phyloP scores from a whole-genome alignment of 2,113 vertebrate genomes.

The Brachyhypopomus gauderio region DNA sequence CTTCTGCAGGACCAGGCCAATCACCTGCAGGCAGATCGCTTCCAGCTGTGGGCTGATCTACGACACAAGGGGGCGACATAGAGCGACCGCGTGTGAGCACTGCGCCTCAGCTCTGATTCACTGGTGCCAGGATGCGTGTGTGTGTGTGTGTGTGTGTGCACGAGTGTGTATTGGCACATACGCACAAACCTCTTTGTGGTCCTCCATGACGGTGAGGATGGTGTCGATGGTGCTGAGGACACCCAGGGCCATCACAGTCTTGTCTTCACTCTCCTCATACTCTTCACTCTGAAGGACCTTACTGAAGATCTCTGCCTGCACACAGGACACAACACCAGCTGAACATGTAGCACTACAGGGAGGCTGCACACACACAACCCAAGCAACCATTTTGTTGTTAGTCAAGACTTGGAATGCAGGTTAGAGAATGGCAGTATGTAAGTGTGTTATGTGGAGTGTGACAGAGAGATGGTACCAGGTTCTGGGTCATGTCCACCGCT shows the following conservation, averaged over 20 bases:
- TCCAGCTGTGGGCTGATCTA: conserved; percentile 96
- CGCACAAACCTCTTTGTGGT: conserved; percentile 87
- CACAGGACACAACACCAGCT: conserved; percentile 57
- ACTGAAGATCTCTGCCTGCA: conserved; percentile 93
- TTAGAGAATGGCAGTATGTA: background rate
- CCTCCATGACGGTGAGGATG: conserved; percentile 93
- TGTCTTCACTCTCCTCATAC: conserved; percentile 94
- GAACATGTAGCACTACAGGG: background rate
- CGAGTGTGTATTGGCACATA: background rate
- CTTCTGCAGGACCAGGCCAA: conserved; percentile 94
- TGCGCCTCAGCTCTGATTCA: too few species aligned
- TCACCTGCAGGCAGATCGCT: conserved; percentile 93
- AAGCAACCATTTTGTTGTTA: too few species aligned
- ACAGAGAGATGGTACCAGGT: conserved; percentile 78
- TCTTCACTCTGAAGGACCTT: conserved; percentile 95
- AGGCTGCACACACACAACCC: background rate
- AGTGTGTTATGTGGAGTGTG: too few species aligned
- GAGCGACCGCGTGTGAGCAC: background rate
- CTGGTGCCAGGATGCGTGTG: too few species aligned
- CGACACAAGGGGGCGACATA: conserved; percentile 33
- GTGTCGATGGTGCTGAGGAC: conserved; percentile 96
- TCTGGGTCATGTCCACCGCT: conserved; percentile 93
- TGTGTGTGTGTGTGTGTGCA: too few species aligned
- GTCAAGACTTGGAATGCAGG: background rate
- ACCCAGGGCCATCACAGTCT: conserved; percentile 95